These are phyloP conservation scores for Plotosus lineatus DNA, from an alignment of 2,113 vertebrate genomes.

Conservation along the genomic window DNA sequence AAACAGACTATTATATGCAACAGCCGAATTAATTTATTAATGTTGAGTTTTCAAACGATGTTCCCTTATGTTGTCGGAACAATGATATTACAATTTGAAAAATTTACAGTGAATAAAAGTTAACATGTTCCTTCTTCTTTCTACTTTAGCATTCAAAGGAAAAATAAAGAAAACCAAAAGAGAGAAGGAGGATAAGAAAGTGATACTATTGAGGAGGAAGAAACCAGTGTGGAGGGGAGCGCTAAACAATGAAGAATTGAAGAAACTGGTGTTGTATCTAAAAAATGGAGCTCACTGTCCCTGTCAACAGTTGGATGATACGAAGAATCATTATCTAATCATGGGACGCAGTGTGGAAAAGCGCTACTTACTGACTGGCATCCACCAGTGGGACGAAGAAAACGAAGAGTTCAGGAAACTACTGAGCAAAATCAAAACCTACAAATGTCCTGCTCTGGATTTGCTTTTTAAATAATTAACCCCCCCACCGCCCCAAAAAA, in stretches of 20 bases:
- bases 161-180: constrained; percentile 92
- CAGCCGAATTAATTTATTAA: neutral
- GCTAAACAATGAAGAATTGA: constrained; percentile 86
- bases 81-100: neutral
- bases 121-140: constrained; percentile 1
- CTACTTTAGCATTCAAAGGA: constrained; percentile 82
- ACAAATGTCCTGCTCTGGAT: constrained; percentile 84
- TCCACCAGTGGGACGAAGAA: constrained; percentile 97
- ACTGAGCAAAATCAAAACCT: constrained; percentile 87
- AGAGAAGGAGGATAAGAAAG: constrained; percentile 86
- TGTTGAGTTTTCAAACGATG: neutral
- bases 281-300: constrained; percentile 93
- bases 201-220: constrained; percentile 85
- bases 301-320: constrained; percentile 92
- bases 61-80: neutral
- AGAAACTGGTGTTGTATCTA: constrained; percentile 86
- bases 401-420: constrained; percentile 92
- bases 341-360: constrained; percentile 92
- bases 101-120: neutral
- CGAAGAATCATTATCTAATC: constrained; percentile 83
- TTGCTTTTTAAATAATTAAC: constrained; percentile 82
- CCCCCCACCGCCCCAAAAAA: neutral
- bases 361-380: constrained; percentile 90
- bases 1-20: neutral
- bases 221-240: constrained; percentile 83